Base-by-base conservation (phyloP, 1,140 invertebrate genomes). In the Drosophila santomea region DNA sequence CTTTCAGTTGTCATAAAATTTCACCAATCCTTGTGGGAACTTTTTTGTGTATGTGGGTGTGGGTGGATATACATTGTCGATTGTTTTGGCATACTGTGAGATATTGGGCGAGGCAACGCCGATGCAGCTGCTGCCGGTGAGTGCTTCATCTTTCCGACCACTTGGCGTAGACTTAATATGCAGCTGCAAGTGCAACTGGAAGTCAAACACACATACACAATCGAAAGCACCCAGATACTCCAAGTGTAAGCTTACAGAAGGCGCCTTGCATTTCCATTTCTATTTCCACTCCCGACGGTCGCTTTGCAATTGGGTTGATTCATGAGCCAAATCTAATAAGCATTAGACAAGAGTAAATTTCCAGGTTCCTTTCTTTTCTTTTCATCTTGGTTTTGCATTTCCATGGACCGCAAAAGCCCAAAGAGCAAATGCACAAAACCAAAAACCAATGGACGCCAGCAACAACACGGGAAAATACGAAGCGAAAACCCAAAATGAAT, bases 311-410 rank as follows among this genome's bases (percentile, higher is more conserved):
- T 59, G 51, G 72, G 55, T 84, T 85, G 82, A 86, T 85, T 74
- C 78, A 88, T 85, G 79, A 79, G 74, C 79, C 75, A 83, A 89
- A 86, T 88, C 83, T 86, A 86, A 86, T 86, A 86, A 86, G 83
- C 83, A 86, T 86, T 86, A 86, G 79, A 75, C 83, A 62, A 41
- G 51, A 75, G 64, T 48, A 57, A 43, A 63, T 67, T 36, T 57
- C 10, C 44, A 39, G 15, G n/a, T 43, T 15, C 17, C 1, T 17
- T 17, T 17, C 17, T 43, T 43, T 23, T 45, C 8, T 12, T 25
- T 44, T n/a, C 12, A 14, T 45, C n/a, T 17, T 2, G 14, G 32
- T 10, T 32, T 54, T 57, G 44, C 45, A 61, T 51, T 54, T 48
- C 69, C 76, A 68, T 72, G 66, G 81, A 72, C 78, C 61, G 48